A percentile compares a stretch with the other conserved stretches of the same genome.
phyloP scores from a whole-genome alignment of 2,797 vertebrate genomes.

The Antennarius maculatus region DNA sequence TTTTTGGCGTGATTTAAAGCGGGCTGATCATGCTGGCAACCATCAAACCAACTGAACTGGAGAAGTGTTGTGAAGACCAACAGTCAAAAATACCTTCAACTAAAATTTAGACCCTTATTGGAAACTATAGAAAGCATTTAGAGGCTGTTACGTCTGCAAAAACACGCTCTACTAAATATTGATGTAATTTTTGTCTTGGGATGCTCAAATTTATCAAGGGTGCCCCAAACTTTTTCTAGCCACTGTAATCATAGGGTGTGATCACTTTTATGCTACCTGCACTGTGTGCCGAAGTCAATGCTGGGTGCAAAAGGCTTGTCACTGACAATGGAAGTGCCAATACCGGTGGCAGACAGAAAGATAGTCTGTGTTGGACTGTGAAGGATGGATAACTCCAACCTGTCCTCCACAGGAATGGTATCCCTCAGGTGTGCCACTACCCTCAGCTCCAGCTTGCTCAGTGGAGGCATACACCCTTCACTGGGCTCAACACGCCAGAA shows the following conservation, averaged over 20 bases:
- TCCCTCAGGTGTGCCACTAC: conserved; percentile 86
- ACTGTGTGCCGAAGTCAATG: conserved; percentile 83
- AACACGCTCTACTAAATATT: too few species aligned
- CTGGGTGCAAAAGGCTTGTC: conserved; percentile 82
- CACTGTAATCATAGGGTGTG: background rate
- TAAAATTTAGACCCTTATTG: too few species aligned
- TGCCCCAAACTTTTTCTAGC: too few species aligned
- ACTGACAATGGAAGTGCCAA: conserved; percentile 86
- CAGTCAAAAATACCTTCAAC: too few species aligned
- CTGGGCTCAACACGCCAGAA: conserved; percentile 82
- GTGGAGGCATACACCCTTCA: conserved; percentile 80
- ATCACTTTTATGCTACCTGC: conserved; percentile 78
- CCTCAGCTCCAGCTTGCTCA: conserved; percentile 70
- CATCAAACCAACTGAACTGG: too few species aligned
- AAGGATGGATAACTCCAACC: conserved; percentile 77
- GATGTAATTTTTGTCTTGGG: too few species aligned
- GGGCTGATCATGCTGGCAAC: too few species aligned
- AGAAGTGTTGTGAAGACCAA: too few species aligned
- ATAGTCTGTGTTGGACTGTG: conserved; percentile 73
- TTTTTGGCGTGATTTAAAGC: too few species aligned
- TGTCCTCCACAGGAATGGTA: conserved; percentile 76
- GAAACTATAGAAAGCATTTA: too few species aligned
- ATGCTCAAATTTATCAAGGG: too few species aligned
- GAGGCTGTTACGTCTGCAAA: too few species aligned
- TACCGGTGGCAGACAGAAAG: conserved; percentile 80